These are phyloP conservation scores for Catharus minimus DNA, from an alignment of 2,113 vertebrate species.

Conservation along the genomic window DNA sequence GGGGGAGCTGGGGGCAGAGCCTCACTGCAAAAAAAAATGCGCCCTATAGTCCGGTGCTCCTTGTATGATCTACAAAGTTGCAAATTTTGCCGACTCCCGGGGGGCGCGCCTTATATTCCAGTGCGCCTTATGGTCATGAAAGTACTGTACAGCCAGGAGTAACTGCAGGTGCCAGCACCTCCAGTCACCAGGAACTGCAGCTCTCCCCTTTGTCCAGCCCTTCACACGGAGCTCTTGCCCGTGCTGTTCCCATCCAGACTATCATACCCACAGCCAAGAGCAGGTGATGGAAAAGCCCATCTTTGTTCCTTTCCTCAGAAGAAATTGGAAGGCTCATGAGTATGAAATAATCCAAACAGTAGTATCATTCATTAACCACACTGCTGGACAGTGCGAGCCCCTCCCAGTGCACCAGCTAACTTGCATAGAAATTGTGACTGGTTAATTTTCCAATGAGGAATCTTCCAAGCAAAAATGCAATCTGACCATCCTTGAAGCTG, in stretches of 20 bases:
- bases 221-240: background rate
- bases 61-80: no score
- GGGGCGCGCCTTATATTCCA: no score
- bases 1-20: no score
- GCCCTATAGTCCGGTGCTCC: no score
- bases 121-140: no score
- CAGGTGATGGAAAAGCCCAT: accelerated
- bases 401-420: background rate
- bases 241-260: background rate
- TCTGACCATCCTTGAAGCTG: background rate
- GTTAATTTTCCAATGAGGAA: background rate
- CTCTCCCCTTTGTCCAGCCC: background rate
- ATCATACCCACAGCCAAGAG: background rate
- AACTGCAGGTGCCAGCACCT: background rate
- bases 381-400: background rate
- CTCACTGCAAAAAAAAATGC: no score
- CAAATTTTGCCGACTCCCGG: no score
- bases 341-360: background rate
- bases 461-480: background rate
- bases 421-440: background rate
- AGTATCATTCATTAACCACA: background rate
- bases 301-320: background rate
- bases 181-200: background rate
- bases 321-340: background rate
- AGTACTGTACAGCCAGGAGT: background rate